These are phyloP conservation scores for Buphagus erythrorhynchus DNA, from an alignment of 2,797 vertebrate genomes.

Conservation along the genomic window DNA sequence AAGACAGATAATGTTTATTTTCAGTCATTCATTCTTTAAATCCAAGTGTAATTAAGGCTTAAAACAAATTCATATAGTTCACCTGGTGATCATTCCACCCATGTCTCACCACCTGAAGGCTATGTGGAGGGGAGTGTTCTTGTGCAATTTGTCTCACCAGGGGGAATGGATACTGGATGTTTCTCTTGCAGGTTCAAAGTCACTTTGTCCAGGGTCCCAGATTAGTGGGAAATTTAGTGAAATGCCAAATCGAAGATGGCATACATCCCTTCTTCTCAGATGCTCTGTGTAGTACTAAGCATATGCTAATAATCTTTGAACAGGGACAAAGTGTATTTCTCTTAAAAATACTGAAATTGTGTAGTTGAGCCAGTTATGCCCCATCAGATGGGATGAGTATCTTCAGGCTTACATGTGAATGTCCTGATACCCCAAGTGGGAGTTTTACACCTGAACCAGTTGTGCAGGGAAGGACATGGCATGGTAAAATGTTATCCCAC, in stretches of 20 bases:
- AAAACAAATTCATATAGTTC: background rate
- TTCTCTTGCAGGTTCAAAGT: background rate
- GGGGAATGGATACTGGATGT: background rate
- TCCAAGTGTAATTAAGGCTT: background rate
- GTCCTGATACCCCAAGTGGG: background rate
- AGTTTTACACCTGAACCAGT: background rate
- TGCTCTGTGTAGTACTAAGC: background rate
- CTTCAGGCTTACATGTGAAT: background rate
- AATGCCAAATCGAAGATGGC: background rate
- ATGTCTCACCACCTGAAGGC: background rate
- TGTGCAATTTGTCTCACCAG: background rate
- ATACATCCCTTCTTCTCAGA: background rate
- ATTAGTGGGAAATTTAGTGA: background rate
- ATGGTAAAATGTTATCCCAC: background rate
- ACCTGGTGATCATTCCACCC: background rate
- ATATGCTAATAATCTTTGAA: background rate
- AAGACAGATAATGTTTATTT: background rate
- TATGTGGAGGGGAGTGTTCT: accelerated
- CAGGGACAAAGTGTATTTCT: background rate
- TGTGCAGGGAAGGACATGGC: background rate
- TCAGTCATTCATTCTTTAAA: background rate
- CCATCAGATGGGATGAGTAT: background rate
- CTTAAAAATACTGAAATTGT: background rate
- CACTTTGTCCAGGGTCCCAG: background rate
- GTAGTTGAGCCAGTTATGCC: background rate